Percentiles rank a stretch among this genome's conserved stretches.
These are phyloP conservation scores for Tetragonisca angustula DNA, from an alignment of 2,888 invertebrate species.

Conservation along the genomic window DNA sequence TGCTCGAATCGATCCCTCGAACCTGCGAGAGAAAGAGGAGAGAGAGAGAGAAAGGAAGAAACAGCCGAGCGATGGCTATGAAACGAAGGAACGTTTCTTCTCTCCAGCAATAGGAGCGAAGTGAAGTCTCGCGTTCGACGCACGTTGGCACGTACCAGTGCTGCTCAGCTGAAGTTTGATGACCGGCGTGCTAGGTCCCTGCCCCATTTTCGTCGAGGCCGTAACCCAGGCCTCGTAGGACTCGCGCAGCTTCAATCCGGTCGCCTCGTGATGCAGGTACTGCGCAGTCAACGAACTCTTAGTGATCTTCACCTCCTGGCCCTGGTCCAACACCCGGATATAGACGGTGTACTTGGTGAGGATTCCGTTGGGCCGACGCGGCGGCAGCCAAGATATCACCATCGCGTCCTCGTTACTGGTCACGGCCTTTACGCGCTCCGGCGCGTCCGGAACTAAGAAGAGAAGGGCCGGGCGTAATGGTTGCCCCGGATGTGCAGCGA, in stretches of 20 bases:
- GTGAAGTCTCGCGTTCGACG: slow-evolving; percentile 27
- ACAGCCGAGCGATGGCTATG: neutral
- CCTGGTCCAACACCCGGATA: slow-evolving; percentile 85
- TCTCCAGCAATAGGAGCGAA: neutral
- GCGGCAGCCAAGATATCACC: slow-evolving; percentile 88
- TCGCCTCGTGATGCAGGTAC: slow-evolving; percentile 85
- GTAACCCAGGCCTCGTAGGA: slow-evolving; percentile 88
- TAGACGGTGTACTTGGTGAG: slow-evolving; percentile 88
- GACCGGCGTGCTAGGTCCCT: slow-evolving; percentile 86
- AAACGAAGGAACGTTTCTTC: slow-evolving; percentile 7
- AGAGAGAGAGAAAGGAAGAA: no score
- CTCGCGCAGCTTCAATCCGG: slow-evolving; percentile 85
- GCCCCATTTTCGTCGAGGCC: slow-evolving; percentile 87
- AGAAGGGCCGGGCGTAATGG: slow-evolving; percentile 3
- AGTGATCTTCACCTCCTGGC: slow-evolving; percentile 85
- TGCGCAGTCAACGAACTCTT: slow-evolving; percentile 84
- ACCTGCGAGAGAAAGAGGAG: no score
- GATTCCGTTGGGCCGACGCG: slow-evolving; percentile 87
- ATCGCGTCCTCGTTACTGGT: slow-evolving; percentile 86
- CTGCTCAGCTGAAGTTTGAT: slow-evolving; percentile 85
- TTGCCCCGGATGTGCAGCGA: neutral
- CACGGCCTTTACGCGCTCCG: slow-evolving; percentile 87
- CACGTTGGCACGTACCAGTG: slow-evolving; percentile 76
- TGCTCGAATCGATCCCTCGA: slow-evolving; percentile 10
- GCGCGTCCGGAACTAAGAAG: slow-evolving; percentile 86